Evolutionary conservation across 2,797 vertebrate genomes (phyloP).

Genomic region (Cyclura pinguis): DNA sequence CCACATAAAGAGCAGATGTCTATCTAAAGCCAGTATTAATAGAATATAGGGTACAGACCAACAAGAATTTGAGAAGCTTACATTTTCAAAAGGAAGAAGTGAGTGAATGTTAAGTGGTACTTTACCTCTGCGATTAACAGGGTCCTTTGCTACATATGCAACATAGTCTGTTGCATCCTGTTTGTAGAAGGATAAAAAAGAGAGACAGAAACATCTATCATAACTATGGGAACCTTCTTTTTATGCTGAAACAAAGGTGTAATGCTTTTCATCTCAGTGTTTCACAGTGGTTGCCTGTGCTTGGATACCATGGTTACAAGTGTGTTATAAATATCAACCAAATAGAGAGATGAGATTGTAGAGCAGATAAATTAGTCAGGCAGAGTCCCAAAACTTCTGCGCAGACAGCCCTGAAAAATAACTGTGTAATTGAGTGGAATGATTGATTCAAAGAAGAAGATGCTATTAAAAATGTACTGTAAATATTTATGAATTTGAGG

Average conservation of each 20-base stretch:
- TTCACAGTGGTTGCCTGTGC: not conserved
- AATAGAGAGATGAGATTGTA: constrained; percentile 13
- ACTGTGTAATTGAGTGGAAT: not conserved
- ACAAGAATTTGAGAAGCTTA: constrained; percentile 20
- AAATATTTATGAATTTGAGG: not conserved
- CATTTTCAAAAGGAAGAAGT: constrained; percentile 30
- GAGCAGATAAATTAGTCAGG: not conserved
- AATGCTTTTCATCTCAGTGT: not conserved
- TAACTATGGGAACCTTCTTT: constrained; percentile 35
- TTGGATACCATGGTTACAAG: constrained; percentile 23
- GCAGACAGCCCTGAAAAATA: not conserved
- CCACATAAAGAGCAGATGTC: not conserved
- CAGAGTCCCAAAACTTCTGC: not conserved
- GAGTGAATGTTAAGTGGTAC: constrained; percentile 33
- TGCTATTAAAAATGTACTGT: not conserved
- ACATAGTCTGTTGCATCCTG: constrained; percentile 98
- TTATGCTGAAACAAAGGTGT: constrained; percentile 42
- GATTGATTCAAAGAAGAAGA: not conserved
- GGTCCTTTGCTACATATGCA: constrained; percentile 98
- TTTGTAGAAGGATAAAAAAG: constrained; percentile 21
- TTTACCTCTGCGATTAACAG: constrained; percentile 98
- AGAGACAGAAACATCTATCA: constrained; percentile 22
- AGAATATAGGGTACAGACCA: not conserved
- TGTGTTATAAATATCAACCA: constrained; percentile 26
- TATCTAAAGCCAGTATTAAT: accelerated